A percentile compares a stretch with the other conserved stretches of the same genome.
Evolutionary conservation across 2,113 vertebrate genomes (phyloP).

Genomic region (Camelus bactrianus): DNA sequence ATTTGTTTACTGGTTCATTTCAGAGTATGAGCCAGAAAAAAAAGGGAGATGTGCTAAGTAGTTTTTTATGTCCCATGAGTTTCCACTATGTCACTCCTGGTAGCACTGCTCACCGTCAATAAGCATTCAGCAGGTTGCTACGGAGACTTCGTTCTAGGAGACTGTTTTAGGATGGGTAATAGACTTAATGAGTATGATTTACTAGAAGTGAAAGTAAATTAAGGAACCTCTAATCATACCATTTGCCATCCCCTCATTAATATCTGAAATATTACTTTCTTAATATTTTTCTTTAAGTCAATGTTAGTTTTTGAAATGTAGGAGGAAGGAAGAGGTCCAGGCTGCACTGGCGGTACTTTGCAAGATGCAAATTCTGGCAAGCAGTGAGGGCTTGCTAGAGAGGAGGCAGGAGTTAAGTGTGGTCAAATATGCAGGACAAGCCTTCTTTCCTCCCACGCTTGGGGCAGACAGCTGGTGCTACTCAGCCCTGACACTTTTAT

Average conservation of each 20-base stretch:
- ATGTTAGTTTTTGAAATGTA: no score
- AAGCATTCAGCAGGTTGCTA: background rate
- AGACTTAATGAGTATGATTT: background rate
- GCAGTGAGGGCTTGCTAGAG: background rate
- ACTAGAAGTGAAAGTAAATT: background rate
- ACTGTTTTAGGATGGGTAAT: background rate
- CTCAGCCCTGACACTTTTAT: background rate
- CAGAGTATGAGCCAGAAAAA: background rate
- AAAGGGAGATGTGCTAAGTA: background rate
- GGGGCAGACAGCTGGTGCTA: background rate
- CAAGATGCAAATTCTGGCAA: background rate
- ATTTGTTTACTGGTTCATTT: constrained; percentile 63
- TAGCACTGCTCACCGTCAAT: background rate
- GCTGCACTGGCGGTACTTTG: background rate
- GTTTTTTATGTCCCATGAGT: constrained; percentile 33
- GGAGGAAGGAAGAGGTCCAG: background rate
- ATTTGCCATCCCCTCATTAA: no score
- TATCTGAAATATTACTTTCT: no score
- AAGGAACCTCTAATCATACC: no score
- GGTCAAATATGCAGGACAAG: background rate
- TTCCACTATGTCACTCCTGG: background rate
- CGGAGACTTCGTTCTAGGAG: background rate
- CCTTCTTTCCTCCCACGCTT: background rate
- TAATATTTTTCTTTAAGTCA: no score
- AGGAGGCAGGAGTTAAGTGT: background rate